These are phyloP conservation scores for Mimumesa dahlbomi DNA, from an alignment of 2,888 invertebrate genomes.

Conservation along the genomic window DNA sequence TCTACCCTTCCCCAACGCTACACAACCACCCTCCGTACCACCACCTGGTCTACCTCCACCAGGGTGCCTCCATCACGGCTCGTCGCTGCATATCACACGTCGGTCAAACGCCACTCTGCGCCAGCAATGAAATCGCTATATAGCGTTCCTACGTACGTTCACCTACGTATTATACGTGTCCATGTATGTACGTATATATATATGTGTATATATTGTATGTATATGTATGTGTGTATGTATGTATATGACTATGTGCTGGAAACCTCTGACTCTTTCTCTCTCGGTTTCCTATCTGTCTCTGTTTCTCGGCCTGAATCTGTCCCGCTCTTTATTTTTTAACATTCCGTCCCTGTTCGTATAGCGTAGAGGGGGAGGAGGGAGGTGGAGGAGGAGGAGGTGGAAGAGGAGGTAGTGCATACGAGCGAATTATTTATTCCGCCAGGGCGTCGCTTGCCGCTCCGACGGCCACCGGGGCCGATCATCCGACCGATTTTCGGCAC, in stretches of 20 bases:
- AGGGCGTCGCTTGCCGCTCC: constrained; percentile 63
- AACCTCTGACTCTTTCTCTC: too few species aligned
- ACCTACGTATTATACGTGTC: constrained; percentile 54
- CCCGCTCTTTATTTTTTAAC: too few species aligned
- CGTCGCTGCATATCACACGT: constrained; percentile 76
- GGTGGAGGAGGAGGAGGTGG: too few species aligned
- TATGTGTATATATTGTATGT: too few species aligned
- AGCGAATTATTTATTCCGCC: constrained; percentile 77
- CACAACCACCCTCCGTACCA: constrained; percentile 40
- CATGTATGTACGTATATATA: constrained; percentile 31
- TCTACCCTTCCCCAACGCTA: too few species aligned
- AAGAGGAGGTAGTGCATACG: too few species aligned
- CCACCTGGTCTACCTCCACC: constrained; percentile 59
- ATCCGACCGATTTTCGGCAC: constrained; percentile 66
- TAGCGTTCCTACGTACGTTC: constrained; percentile 55
- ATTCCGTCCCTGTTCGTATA: too few species aligned
- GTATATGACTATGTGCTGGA: too few species aligned
- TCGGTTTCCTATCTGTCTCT: constrained; percentile 18
- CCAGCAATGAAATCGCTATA: constrained; percentile 75
- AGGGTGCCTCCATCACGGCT: constrained; percentile 60
- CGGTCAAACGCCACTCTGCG: constrained; percentile 77
- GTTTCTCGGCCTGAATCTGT: constrained; percentile 20
- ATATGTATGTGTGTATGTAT: too few species aligned
- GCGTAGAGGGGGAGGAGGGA: too few species aligned
- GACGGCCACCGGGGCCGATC: constrained; percentile 61